phyloP scores from a whole-genome alignment of 2,888 invertebrate species.

The Eupeodes latifasciatus region DNA sequence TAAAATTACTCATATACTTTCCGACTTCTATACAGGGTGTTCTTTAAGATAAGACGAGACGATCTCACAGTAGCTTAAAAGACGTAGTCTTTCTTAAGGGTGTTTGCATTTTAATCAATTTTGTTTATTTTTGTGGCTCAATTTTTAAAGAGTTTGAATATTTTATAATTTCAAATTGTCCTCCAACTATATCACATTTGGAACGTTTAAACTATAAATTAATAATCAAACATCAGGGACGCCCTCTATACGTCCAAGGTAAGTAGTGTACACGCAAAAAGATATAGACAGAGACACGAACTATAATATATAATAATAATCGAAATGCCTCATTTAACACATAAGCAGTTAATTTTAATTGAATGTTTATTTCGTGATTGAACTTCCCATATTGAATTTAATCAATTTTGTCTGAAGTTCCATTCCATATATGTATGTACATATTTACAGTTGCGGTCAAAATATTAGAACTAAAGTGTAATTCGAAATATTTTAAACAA shows the following conservation, averaged over 20 bases:
- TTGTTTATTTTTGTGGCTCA: no score
- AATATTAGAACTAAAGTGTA: no score
- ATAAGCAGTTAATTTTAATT: constrained; percentile 60
- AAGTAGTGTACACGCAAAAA: background rate
- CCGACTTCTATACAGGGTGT: background rate
- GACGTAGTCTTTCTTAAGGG: background rate
- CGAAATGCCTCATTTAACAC: constrained; percentile 54
- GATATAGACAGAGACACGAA: background rate
- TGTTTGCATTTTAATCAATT: no score
- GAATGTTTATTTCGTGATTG: constrained; percentile 61
- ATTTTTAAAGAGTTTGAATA: no score
- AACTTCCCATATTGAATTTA: constrained; percentile 44
- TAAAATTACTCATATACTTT: background rate
- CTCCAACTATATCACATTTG: no score
- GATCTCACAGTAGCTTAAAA: background rate
- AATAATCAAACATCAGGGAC: background rate
- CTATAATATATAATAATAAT: constrained; percentile 40
- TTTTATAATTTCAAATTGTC: no score
- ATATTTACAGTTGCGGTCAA: no score
- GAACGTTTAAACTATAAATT: no score
- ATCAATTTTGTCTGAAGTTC: constrained; percentile 70
- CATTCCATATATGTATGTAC: constrained; percentile 52
- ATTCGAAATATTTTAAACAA: no score
- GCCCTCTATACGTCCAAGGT: background rate
- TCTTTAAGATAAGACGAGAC: background rate